Evolutionary conservation across 2,797 vertebrate genomes (phyloP), one percentile per base, ranked within the genome.

Genomic region (Notamacropus eugenii): DNA sequence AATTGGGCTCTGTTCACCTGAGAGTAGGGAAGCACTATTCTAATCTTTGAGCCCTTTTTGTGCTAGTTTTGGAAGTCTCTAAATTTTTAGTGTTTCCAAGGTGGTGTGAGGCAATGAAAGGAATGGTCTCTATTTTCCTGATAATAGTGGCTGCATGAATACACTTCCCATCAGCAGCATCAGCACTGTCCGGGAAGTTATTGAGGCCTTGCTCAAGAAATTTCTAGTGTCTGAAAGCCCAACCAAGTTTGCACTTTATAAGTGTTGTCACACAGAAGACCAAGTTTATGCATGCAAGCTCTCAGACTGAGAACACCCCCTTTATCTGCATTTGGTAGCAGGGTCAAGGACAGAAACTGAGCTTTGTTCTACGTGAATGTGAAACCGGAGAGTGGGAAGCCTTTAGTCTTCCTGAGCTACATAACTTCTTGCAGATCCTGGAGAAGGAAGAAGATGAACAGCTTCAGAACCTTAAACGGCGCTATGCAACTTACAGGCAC

Each of bases 341-440:
- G 99, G 99, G 59, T 99, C 99, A 54, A 98, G 98, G 97, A 98
- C 98, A 62, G 99, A 99, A 98, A 98, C 98, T 99, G 87, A 99
- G 99, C 98, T 99, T 99, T 96, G 99, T 99, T 40, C 99, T 99
- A 92, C 99, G 99, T 54, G 99, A 99, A 95, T 99, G 99, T n/a
- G 99, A 99, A 98, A 99, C 99, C 0, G 99, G 99, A 98, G 99
- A 99, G 98, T 99, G 99, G 99, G 99, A 99, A 92, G 99, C 99
- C 40, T 99, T 99, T 97, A 99, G 99, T 95, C 98, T 99, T 97
- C 99, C 99, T 0, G 99, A 99, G 98, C 99, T 99, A 90, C 98
- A 99, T 8, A 99, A 99, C 98, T 99, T 99, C 98, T 98, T 99
- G 98, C 99, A 99, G 29, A 99, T 99, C 98, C 98, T 99, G 97